Base-by-base conservation (phyloP, 2,113 vertebrate genomes). In the Monopterus albus region DNA sequence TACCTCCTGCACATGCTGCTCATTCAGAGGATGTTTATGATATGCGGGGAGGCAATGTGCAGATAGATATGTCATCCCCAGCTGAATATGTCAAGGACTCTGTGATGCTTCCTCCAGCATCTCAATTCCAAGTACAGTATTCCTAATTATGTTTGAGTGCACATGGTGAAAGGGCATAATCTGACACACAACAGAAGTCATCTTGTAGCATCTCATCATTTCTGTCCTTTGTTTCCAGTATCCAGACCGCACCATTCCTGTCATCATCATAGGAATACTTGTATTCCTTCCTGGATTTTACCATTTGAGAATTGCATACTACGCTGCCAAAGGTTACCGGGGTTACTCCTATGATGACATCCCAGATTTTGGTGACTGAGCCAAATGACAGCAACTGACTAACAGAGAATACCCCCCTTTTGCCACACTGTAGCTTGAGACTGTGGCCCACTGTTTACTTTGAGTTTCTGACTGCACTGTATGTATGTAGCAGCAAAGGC, bases 301-400 rank as follows among this genome's bases (percentile, higher is more conserved):
- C 87, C 97, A 99, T 81, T 88, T 98, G 78, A 95, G 97, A 72
- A 98, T 99, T 1, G 97, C 97, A 5, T 98, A 96, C 89, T 98
- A 95, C 0, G 96, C 97, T 9, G 95, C 95, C 68, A 96, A 95
- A 75, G 97, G 97, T 86, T 97, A 98, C 92, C 90, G 96, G 1
- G 97, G 97, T 62, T 99, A 97, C 77, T 98, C 97, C 70, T 99
- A 98, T 0, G 96, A 99, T 0, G 97, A 99, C 86, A 98, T 98
- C 87, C 97, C 97, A 0, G 96, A 98, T 64, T 98, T 99, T 1
- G 96, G 97, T 1, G 95, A 98, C 63, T 98, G 94, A 95, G 18
- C 18, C 40, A 21, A 73, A 45, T 1, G 18, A 5, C n/a, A 33
- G 15, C 33, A 15, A 28, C 46, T 20, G 49, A 58, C 20, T 29